Evolutionary conservation across 2,113 vertebrate genomes (phyloP).

Genomic region (Vulpes vulpes): DNA sequence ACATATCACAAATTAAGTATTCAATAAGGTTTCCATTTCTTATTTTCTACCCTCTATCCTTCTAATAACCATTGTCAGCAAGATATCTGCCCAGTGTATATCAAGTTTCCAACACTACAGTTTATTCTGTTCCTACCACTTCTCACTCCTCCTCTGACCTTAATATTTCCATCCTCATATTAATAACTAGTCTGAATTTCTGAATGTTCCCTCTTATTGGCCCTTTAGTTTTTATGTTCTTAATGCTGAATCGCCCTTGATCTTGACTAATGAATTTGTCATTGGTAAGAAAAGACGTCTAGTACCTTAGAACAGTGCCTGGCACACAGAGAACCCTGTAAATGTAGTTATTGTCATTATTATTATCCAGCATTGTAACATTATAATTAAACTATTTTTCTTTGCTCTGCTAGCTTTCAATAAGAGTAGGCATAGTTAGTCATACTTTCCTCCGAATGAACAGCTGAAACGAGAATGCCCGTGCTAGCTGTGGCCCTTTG

Average conservation of each 20-base stretch:
- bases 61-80: background rate
- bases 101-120: background rate
- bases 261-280: constrained; percentile 67
- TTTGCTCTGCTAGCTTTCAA: constrained; percentile 16
- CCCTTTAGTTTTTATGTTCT: constrained; percentile 40
- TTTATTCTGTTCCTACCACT: background rate
- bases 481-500: background rate
- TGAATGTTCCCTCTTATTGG: constrained; percentile 31
- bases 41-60: background rate
- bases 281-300: constrained; percentile 45
- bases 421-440: constrained; percentile 42
- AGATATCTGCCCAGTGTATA: background rate
- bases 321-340: background rate
- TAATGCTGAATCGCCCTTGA: background rate
- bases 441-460: background rate
- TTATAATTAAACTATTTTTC: constrained; percentile 57
- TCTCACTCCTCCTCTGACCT: background rate
- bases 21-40: background rate
- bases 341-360: constrained; percentile 3
- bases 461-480: background rate
- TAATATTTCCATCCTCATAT: background rate
- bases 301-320: background rate
- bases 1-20: background rate
- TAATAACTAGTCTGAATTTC: constrained; percentile 45
- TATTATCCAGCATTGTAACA: constrained; percentile 24